These are phyloP conservation scores for Thunnus albacares DNA, from an alignment of 2,797 vertebrate species.

Conservation along the genomic window DNA sequence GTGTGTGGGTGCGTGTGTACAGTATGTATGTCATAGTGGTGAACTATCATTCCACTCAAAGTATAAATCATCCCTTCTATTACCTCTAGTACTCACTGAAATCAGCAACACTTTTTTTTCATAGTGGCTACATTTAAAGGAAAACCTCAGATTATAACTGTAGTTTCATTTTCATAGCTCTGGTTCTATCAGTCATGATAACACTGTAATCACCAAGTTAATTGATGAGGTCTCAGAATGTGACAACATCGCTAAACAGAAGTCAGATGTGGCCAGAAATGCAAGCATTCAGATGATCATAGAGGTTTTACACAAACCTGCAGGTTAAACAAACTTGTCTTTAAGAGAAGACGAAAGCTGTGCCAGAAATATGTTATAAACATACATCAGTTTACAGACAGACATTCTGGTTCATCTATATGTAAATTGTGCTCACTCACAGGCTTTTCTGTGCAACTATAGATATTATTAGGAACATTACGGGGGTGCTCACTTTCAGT, in stretches of 20 bases:
- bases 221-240: not conserved
- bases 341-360: not conserved
- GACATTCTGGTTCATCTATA: not conserved
- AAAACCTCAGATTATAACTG: not conserved
- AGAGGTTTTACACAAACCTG: not conserved
- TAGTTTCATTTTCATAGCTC: not conserved
- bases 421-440: not conserved
- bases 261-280: not conserved
- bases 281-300: not conserved
- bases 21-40: constrained; percentile 14
- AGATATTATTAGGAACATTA: not conserved
- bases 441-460: not conserved
- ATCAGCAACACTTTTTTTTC: constrained; percentile 1
- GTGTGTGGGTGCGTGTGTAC: constrained; percentile 10
- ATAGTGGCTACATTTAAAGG: not conserved
- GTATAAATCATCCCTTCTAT: not conserved
- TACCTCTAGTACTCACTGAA: not conserved
- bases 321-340: not conserved
- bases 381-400: not conserved
- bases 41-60: constrained; percentile 18
- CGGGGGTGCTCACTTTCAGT: not conserved
- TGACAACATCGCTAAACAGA: not conserved
- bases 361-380: not conserved
- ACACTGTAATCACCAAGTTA: not conserved
- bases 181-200: not conserved